Evolutionary conservation across 2,888 invertebrate genomes (phyloP).

Genomic region (Arrhopalites spinosus): DNA sequence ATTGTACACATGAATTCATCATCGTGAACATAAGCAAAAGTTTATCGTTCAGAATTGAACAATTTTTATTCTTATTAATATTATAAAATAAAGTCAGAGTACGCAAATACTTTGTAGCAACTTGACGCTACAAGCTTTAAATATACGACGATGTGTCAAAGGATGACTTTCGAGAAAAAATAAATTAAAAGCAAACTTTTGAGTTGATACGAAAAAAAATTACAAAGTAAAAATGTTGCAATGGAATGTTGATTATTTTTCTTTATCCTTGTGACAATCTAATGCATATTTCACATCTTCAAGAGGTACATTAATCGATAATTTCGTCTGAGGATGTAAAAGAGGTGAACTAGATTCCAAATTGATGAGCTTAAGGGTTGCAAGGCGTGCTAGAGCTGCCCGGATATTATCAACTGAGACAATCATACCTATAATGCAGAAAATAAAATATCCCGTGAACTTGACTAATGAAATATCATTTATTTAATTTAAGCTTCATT

Average conservation of each 20-base stretch:
- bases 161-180: background rate
- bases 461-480: background rate
- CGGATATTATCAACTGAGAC: conserved; percentile 34
- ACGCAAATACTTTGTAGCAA: background rate
- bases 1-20: background rate
- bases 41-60: background rate
- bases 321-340: conserved; percentile 41
- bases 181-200: background rate
- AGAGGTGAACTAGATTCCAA: conserved; percentile 39
- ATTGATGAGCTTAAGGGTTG: conserved; percentile 42
- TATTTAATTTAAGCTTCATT: background rate
- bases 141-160: background rate
- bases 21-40: background rate
- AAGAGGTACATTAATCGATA: conserved; percentile 49
- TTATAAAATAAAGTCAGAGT: background rate
- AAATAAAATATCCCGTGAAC: background rate
- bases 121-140: background rate
- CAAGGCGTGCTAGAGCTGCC: conserved; percentile 42
- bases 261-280: background rate
- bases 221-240: background rate
- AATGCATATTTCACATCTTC: conserved; percentile 53
- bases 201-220: background rate
- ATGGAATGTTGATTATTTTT: background rate
- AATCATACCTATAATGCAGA: background rate
- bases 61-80: background rate